Evolutionary conservation across 92 coral and sea anemone genomes (phyloP), one percentile per base, ranked within the genome.

Genomic region (Porites divaricata): DNA sequence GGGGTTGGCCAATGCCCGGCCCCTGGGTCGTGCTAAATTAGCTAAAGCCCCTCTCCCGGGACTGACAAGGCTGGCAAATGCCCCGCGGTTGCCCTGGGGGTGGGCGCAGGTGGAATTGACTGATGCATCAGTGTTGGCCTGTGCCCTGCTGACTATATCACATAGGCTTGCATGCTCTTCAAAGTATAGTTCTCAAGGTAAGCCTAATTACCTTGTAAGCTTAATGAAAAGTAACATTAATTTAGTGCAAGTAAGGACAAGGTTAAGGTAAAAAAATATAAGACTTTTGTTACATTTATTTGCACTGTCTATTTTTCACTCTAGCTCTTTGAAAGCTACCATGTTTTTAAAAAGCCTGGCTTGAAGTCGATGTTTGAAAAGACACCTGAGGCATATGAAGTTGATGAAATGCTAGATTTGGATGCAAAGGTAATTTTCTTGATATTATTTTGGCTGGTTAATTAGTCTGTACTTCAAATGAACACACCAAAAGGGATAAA

Each of bases 301-400:
- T 62, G 23, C 17, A 8, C 67, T 62, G 63, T 58, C 63, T 58
- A 58, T 58, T 58, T 58, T 58, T 58, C 2, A 58, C 63, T 53
- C 41, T 13, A 78, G 83, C 83, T 78, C 1, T 62, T 78, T 78
- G 73, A 78, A 58, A 74, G 63, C 73, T 78, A 78, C 35, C 72
- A 78, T 70, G 49, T 63, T 14, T 63, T 56, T 22, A 78, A 58
- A 62, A 78, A 24, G 28, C 49, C 83, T 78, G 83, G 50, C 28
- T 78, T 78, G 48, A 78, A 78, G 52, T 22, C 8, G n/a, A 14
- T 19, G 45, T 57, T 56, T 2, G 56, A 24, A 25, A 78, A 78
- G 72, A 78, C 83, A 14, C 26, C 45, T 19, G 56, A 14, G 68
- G 11, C 83, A n/a, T 26, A 41, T 54, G 73, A 78, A 58, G 8